These are phyloP conservation scores for Dexiosoma caninum DNA, from an alignment of 2,888 invertebrate species.

Conservation along the genomic window DNA sequence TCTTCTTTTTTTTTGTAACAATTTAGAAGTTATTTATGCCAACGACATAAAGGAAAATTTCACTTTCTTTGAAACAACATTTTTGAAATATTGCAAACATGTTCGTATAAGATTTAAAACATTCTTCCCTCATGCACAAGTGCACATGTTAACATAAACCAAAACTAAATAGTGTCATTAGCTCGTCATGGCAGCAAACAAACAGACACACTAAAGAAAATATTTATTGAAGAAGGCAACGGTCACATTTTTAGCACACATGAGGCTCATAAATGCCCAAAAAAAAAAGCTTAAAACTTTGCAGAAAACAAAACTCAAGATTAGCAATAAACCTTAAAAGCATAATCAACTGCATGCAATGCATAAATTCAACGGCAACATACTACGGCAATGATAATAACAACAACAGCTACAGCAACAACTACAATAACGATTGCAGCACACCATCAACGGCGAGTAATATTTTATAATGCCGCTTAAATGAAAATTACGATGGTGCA, in stretches of 20 bases:
- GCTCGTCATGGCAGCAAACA: slow-evolving; percentile 14
- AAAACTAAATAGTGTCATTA: slow-evolving; percentile 49
- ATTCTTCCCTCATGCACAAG: slow-evolving; percentile 30
- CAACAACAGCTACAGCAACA: not conserved
- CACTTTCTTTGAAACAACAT: slow-evolving; percentile 55
- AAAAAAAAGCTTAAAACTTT: slow-evolving; percentile 12
- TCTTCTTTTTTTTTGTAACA: not conserved
- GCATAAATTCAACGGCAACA: slow-evolving; percentile 25
- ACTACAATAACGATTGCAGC: too few relatives aligned
- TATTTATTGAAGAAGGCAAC: slow-evolving; percentile 17
- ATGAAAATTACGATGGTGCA: slow-evolving; percentile 57
- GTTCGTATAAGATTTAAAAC: slow-evolving; percentile 21
- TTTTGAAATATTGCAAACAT: slow-evolving; percentile 20
- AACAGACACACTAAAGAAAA: not conserved
- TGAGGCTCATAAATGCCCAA: slow-evolving; percentile 4
- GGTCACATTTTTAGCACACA: slow-evolving; percentile 48
- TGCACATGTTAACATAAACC: slow-evolving; percentile 9
- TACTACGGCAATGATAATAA: not conserved
- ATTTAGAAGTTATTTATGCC: slow-evolving; percentile 37
- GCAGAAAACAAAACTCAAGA: slow-evolving; percentile 35
- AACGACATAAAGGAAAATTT: slow-evolving; percentile 39
- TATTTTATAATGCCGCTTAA: slow-evolving; percentile 60
- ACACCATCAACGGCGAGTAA: slow-evolving; percentile 32
- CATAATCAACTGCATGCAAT: slow-evolving; percentile 44
- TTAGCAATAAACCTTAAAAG: slow-evolving; percentile 58